Percentiles rank a stretch among this genome's conserved stretches.
These are phyloP conservation scores for Rhyacophila evoluta DNA, from an alignment of 2,888 invertebrate genomes.

Conservation along the genomic window DNA sequence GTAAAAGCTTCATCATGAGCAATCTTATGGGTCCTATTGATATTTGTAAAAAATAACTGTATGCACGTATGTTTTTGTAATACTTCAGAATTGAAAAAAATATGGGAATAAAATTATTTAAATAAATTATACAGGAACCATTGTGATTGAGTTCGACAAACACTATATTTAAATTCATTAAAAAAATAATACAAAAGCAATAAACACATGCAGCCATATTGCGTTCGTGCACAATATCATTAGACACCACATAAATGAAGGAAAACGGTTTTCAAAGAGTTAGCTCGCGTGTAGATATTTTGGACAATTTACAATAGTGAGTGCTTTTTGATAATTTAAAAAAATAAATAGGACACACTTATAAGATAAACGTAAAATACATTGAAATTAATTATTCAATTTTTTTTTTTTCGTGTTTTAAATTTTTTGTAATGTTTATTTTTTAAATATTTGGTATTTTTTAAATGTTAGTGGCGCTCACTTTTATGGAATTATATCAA, in stretches of 20 bases:
- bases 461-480: too few relatives aligned
- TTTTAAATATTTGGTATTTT: too few relatives aligned
- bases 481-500: neutral
- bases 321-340: too few relatives aligned
- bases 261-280: constrained; percentile 16
- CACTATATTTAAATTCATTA: neutral
- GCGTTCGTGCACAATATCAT: constrained; percentile 22
- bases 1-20: too few relatives aligned
- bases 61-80: too few relatives aligned
- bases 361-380: too few relatives aligned
- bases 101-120: neutral
- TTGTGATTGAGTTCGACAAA: neutral
- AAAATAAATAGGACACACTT: too few relatives aligned
- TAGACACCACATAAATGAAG: constrained; percentile 19
- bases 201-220: constrained; percentile 14
- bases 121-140: neutral
- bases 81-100: neutral
- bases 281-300: neutral
- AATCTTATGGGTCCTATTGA: too few relatives aligned
- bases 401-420: too few relatives aligned
- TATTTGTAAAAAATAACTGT: too few relatives aligned
- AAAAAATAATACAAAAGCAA: neutral
- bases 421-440: too few relatives aligned
- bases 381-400: too few relatives aligned
- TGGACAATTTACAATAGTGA: neutral